Conservation (phyloP, 2,888 invertebrate genomes). For the Malthinus seriepunctatus region DNA sequence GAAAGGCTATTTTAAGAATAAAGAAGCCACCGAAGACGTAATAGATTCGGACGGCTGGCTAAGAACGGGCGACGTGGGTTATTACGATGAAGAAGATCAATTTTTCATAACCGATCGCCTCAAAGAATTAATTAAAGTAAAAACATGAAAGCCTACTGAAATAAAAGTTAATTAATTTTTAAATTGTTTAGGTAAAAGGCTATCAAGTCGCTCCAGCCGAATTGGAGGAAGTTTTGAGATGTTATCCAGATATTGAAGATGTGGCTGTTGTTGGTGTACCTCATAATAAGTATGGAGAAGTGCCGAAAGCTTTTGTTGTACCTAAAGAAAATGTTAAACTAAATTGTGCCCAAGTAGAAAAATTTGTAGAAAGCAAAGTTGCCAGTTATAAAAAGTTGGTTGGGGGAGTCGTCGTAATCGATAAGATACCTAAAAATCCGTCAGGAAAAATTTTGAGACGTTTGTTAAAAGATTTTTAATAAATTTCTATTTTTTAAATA, state of each 20-base stretch:
- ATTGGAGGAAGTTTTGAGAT: conserved; percentile 71
- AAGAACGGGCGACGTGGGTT: conserved; percentile 65
- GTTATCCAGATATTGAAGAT: conserved; percentile 73
- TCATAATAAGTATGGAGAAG: conserved; percentile 68
- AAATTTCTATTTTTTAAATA: not conserved
- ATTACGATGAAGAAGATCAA: conserved; percentile 65
- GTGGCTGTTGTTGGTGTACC: conserved; percentile 80
- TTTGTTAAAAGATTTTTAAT: conserved; percentile 10
- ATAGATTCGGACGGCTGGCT: conserved; percentile 73
- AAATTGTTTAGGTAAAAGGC: conserved; percentile 52
- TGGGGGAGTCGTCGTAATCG: conserved; percentile 67
- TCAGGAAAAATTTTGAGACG: conserved; percentile 76
- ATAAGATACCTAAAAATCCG: conserved; percentile 72
- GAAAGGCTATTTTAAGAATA: conserved; percentile 77
- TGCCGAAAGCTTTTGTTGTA: conserved; percentile 74
- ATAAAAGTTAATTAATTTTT: too few species aligned
- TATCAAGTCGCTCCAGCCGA: conserved; percentile 85
- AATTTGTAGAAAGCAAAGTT: conserved; percentile 67
- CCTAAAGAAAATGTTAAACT: conserved; percentile 53
- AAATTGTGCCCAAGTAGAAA: conserved; percentile 60
- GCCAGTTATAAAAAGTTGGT: conserved; percentile 73
- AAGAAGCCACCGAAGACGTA: conserved; percentile 69
- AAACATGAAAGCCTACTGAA: too few species aligned
- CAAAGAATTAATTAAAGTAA: conserved; percentile 79
- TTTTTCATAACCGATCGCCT: conserved; percentile 75